phyloP scores from a whole-genome alignment of 2,113 vertebrate genomes.

The Corythaeola cristata region DNA sequence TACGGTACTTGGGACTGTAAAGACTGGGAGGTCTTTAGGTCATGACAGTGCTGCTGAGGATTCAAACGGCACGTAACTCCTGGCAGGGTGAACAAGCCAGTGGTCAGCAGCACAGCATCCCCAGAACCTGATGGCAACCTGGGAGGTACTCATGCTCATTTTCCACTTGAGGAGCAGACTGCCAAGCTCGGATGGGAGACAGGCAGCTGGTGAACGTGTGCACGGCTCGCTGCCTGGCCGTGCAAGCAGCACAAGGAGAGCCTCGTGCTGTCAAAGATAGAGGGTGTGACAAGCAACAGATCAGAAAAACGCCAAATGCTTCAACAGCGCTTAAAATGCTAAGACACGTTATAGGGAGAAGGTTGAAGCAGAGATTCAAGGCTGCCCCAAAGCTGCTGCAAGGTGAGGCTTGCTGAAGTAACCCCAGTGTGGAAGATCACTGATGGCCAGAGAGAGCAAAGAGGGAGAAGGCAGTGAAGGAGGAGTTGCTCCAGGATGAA shows the following conservation, averaged over 20 bases:
- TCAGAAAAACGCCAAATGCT: not conserved
- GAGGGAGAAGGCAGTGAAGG: not conserved
- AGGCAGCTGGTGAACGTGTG: accelerated
- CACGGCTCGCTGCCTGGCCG: accelerated
- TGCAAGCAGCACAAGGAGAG: not conserved
- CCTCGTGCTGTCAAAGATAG: not conserved
- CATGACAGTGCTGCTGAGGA: not conserved
- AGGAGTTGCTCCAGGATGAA: not conserved
- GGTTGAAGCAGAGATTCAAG: accelerated
- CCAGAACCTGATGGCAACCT: not conserved
- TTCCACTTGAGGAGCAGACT: not conserved
- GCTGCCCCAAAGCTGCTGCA: not conserved
- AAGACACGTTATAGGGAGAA: not conserved
- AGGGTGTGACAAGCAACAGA: accelerated
- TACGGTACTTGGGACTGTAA: not conserved
- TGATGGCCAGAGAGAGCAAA: not conserved
- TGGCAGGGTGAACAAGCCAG: not conserved
- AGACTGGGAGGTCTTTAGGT: not conserved
- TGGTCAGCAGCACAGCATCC: not conserved
- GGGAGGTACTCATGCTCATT: not conserved
- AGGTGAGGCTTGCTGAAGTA: not conserved
- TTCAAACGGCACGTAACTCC: accelerated
- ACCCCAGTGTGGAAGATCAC: not conserved
- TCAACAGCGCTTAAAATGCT: not conserved
- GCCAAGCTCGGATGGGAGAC: not conserved